A percentile compares a stretch with the other conserved stretches of the same genome.
These are phyloP conservation scores for Erinaceus europaeus DNA, from an alignment of 2,113 vertebrate species.

Conservation along the genomic window DNA sequence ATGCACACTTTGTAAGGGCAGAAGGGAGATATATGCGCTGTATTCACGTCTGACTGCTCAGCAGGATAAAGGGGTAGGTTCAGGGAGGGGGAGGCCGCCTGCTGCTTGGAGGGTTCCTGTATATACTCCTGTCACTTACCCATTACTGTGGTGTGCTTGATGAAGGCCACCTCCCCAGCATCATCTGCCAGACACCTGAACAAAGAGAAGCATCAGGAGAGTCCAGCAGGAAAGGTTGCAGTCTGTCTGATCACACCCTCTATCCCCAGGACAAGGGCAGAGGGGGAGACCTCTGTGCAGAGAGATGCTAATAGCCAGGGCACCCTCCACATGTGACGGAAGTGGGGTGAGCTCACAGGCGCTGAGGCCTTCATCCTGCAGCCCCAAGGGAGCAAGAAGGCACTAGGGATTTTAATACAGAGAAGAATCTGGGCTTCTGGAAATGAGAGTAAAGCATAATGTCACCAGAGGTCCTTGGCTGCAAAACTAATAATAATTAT, in stretches of 20 bases:
- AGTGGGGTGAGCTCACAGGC: neutral
- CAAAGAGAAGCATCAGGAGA: neutral
- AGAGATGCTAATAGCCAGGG: neutral
- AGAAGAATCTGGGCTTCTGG: neutral
- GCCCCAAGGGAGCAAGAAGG: neutral
- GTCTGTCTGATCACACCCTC: neutral
- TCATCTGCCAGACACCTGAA: conserved; percentile 88
- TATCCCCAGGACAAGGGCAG: neutral
- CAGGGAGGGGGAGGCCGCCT: too few relatives aligned
- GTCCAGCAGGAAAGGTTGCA: too few relatives aligned
- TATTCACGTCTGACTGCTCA: neutral
- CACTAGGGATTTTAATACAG: neutral
- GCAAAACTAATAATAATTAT: too few relatives aligned
- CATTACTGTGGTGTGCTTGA: conserved; percentile 88
- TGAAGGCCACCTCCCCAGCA: conserved; percentile 90
- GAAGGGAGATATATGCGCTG: neutral
- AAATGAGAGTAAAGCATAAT: neutral
- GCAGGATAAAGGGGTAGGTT: neutral
- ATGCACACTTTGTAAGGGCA: neutral
- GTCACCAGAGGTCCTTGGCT: neutral
- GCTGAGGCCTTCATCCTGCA: neutral
- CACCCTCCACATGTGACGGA: neutral
- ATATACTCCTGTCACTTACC: conserved; percentile 75
- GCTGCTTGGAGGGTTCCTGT: neutral
- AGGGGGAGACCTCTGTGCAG: neutral